Percentiles rank a stretch among this genome's conserved stretches.
Conservation (phyloP, 2,797 vertebrate genomes). For the Craterocephalus amniculus region DNA sequence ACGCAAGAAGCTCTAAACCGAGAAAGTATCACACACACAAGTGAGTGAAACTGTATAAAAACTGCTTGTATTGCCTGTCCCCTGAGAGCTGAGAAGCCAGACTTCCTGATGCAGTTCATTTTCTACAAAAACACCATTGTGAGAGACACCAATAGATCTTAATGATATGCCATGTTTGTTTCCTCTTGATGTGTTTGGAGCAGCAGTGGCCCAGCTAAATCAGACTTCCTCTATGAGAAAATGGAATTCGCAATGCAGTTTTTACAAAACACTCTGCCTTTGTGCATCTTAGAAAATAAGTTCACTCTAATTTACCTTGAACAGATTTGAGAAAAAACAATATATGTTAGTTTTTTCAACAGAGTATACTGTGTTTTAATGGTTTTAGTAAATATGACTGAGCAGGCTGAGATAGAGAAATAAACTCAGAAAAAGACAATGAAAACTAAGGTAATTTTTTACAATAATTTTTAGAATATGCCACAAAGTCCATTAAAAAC, state of each 20-base stretch:
- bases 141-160: slow-evolving; percentile 46
- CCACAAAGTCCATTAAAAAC: too few species aligned
- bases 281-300: slow-evolving; percentile 69
- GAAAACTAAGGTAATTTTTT: too few species aligned
- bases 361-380: neutral
- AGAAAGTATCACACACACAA: slow-evolving; percentile 29
- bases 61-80: neutral
- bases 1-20: slow-evolving; percentile 26
- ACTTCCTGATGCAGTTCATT: slow-evolving; percentile 42
- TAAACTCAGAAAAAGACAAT: too few species aligned
- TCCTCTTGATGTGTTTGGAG: slow-evolving; percentile 70
- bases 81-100: slow-evolving; percentile 27
- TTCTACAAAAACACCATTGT: slow-evolving; percentile 60
- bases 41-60: neutral
- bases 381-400: neutral
- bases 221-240: slow-evolving; percentile 81
- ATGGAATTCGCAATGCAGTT: slow-evolving; percentile 76
- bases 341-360: slow-evolving; percentile 8
- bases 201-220: slow-evolving; percentile 70
- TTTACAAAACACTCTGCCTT: slow-evolving; percentile 65
- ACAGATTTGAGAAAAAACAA: slow-evolving; percentile 37
- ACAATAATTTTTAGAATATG: too few species aligned
- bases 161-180: slow-evolving; percentile 73
- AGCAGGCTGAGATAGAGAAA: too few species aligned
- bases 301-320: slow-evolving; percentile 50